A percentile compares a stretch with the other conserved stretches of the same genome.
Conservation (phyloP, 2,888 invertebrate species). For the Cerceris ruficornis region DNA sequence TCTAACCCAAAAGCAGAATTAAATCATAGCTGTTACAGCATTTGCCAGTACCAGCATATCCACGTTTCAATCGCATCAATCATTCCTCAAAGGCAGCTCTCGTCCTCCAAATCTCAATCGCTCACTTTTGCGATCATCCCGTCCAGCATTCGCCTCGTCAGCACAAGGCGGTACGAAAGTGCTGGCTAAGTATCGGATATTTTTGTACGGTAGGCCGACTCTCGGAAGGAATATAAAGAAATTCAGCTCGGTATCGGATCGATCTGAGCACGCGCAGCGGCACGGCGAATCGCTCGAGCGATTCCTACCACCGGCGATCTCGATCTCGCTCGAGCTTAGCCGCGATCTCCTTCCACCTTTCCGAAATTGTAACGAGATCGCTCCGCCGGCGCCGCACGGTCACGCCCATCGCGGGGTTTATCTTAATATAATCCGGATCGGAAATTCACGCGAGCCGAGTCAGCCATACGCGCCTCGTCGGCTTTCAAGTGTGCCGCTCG, state of each 20-base stretch:
- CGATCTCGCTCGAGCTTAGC: constrained; percentile 1
- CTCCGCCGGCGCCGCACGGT: constrained; percentile 53
- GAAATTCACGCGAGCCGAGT: constrained; percentile 70
- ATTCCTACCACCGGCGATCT: constrained; percentile 6
- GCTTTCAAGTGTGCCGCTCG: constrained; percentile 75
- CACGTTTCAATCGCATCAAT: too few species aligned
- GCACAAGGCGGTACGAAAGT: background rate
- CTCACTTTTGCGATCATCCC: too few species aligned
- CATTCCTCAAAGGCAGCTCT: too few species aligned
- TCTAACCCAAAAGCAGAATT: too few species aligned
- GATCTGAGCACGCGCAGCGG: background rate
- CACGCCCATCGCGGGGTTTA: constrained; percentile 71
- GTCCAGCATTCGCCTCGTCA: too few species aligned
- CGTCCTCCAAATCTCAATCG: too few species aligned
- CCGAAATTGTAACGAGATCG: constrained; percentile 75
- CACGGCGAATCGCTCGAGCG: background rate
- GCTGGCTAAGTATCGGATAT: constrained; percentile 30
- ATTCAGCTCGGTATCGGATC: constrained; percentile 2
- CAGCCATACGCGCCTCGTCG: constrained; percentile 30
- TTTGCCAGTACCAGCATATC: too few species aligned
- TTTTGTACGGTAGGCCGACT: constrained; percentile 10
- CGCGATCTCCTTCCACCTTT: constrained; percentile 59
- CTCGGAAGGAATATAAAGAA: constrained; percentile 20
- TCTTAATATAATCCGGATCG: constrained; percentile 80
- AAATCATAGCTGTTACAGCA: too few species aligned